Percentiles rank a stretch among this genome's conserved stretches.
phyloP scores from a whole-genome alignment of 2,113 vertebrate species.

The Pongo abelii region DNA sequence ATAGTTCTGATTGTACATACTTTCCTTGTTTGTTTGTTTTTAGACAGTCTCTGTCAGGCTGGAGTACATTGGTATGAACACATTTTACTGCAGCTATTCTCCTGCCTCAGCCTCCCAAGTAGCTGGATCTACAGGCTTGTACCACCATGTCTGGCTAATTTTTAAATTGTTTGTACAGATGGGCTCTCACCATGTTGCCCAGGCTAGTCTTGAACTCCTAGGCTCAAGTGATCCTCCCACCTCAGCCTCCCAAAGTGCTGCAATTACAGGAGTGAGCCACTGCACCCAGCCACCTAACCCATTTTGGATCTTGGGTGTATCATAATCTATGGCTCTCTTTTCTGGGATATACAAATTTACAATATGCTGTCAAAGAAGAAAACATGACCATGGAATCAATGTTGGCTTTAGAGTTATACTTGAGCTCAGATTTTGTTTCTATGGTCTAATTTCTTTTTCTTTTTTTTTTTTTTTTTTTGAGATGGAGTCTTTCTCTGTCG shows the following conservation, averaged over 20 bases:
- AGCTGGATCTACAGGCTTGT: too few relatives aligned
- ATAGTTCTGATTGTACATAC: not conserved
- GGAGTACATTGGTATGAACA: not conserved
- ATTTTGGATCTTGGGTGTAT: not conserved
- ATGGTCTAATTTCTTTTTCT: not conserved
- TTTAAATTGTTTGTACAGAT: too few relatives aligned
- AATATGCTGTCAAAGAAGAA: not conserved
- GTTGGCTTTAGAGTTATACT: not conserved
- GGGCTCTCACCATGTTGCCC: too few relatives aligned
- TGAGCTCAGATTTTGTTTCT: slow-evolving; percentile 12
- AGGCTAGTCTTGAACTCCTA: too few relatives aligned
- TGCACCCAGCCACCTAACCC: not conserved
- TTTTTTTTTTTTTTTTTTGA: too few relatives aligned
- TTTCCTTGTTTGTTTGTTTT: not conserved
- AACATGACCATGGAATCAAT: not conserved
- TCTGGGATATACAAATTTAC: not conserved
- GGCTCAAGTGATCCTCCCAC: too few relatives aligned
- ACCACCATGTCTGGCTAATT: too few relatives aligned
- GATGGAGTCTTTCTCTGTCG: too few relatives aligned
- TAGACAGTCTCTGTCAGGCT: not conserved
- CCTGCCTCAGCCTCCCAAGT: not conserved
- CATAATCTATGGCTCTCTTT: not conserved
- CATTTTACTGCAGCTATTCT: not conserved
- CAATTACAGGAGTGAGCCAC: too few relatives aligned
- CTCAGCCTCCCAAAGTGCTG: too few relatives aligned